Conservation (phyloP, 2,113 vertebrate species). For the Chloebia gouldiae region DNA sequence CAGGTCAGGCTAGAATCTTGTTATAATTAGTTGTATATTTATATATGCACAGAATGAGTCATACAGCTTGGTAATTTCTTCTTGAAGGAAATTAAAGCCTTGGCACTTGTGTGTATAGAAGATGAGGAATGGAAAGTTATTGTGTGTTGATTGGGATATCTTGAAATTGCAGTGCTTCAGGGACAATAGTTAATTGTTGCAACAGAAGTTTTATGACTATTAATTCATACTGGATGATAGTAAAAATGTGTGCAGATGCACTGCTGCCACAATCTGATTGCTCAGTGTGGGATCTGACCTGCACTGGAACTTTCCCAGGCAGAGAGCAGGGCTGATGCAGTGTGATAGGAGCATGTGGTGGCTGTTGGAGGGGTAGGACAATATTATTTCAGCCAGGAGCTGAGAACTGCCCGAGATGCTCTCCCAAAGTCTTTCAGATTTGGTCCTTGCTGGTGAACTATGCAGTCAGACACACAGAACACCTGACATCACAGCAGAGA, state of each 20-base stretch:
- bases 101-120: not conserved
- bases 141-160: not conserved
- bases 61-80: not conserved
- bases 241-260: not conserved
- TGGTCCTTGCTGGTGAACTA: not conserved
- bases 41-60: not conserved
- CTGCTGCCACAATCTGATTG: not conserved
- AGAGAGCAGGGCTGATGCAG: not conserved
- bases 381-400: not conserved
- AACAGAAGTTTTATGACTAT: not conserved
- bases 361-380: not conserved
- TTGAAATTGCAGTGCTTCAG: not conserved
- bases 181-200: not conserved
- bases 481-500: not conserved
- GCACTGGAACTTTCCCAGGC: not conserved
- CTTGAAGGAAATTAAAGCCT: not conserved
- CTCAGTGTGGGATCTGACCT: not conserved
- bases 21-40: not conserved
- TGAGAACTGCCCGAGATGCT: not conserved
- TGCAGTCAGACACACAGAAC: not conserved
- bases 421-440: not conserved
- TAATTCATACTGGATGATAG: not conserved
- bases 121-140: not conserved
- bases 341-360: not conserved
- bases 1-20: not conserved